These are phyloP conservation scores for Palythoa grandiflora DNA, from an alignment of 92 coral and sea anemone genomes.

Conservation along the genomic window DNA sequence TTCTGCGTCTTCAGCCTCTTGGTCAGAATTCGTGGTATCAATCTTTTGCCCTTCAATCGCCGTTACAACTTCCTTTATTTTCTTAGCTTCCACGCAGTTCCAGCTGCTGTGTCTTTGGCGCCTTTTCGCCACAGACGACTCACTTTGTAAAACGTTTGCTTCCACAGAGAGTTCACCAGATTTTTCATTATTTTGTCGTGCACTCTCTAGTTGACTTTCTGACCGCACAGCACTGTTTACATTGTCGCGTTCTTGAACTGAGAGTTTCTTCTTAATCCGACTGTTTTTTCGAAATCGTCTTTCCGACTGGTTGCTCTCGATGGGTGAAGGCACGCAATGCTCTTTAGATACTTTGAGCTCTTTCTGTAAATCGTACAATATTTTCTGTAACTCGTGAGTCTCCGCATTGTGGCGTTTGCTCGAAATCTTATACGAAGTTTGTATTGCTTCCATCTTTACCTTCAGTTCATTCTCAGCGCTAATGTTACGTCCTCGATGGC, in stretches of 20 bases:
- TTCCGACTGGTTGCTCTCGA: constrained; percentile 52
- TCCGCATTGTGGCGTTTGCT: constrained; percentile 72
- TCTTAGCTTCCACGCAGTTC: constrained; percentile 26
- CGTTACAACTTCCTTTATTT: constrained; percentile 17
- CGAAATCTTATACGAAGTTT: constrained; percentile 72
- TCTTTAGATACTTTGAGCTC: constrained; percentile 64
- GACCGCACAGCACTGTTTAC: constrained; percentile 20
- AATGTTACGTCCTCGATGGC: constrained; percentile 52
- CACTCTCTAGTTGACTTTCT: constrained; percentile 13
- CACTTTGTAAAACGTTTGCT: neutral
- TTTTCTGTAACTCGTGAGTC: constrained; percentile 71
- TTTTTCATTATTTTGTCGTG: neutral
- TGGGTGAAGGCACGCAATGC: constrained; percentile 61
- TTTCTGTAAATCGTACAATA: constrained; percentile 67
- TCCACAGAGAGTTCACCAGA: neutral
- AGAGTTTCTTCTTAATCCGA: constrained; percentile 45
- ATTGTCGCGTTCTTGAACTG: constrained; percentile 31
- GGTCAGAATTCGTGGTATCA: neutral
- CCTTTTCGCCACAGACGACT: constrained; percentile 31
- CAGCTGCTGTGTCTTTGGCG: constrained; percentile 42
- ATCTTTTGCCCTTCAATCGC: constrained; percentile 11
- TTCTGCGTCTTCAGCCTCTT: neutral
- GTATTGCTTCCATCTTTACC: constrained; percentile 69
- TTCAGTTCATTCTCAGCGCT: constrained; percentile 78
- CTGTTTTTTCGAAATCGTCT: constrained; percentile 24